Base-by-base conservation (phyloP, 1,140 invertebrate genomes). In the Bactericera cockerelli region DNA sequence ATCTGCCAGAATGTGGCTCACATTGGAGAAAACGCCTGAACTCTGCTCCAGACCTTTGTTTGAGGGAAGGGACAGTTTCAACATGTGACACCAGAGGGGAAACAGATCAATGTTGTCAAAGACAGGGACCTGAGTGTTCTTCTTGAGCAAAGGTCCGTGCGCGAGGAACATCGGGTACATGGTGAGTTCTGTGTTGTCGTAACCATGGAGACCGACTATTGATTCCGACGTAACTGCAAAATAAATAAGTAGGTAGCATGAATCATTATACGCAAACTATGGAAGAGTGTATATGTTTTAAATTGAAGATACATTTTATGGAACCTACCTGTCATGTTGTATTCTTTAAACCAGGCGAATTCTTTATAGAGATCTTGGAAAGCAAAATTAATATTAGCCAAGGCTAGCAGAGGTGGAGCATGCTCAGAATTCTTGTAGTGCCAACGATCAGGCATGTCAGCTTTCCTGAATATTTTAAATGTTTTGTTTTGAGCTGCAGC, bases 101-200 rank as follows among this genome's bases (percentile, higher is more conserved):
- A 79, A 83, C 26, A 86, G 66, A 67, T 87, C 81, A 1, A 84
- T 73, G 62, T 74, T 81, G 28, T 79, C 67, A 64, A 86, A 83
- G 2, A 77, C 76, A 1, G 74, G 65, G 1, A 77, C 64, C 65
- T 55, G 22, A 6, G 73, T 74, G 59, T 74, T 74, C 54, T 69
- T 63, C 63, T 75, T 72, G 67, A 87, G 80, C 26, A 74, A 71
- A 42, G 83, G 83, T 6, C 84, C 84, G 57, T 73, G 70, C 0
- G 81, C 83, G 58, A 86, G 75, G 64, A 86, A 86, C 61, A 82
- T 78, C 24, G 83, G 78, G 66, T 78, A 75, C 83, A 86, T 86
- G 14, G 72, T 70, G 28, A 62, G 57, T 1, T 70, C 65, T 14
- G 68, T 68, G 62, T 82, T 82, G 61, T 80, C 76, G 64, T 84